Evolutionary conservation across 2,888 invertebrate species (phyloP).

Genomic region (Lamellibrachia satsuma): DNA sequence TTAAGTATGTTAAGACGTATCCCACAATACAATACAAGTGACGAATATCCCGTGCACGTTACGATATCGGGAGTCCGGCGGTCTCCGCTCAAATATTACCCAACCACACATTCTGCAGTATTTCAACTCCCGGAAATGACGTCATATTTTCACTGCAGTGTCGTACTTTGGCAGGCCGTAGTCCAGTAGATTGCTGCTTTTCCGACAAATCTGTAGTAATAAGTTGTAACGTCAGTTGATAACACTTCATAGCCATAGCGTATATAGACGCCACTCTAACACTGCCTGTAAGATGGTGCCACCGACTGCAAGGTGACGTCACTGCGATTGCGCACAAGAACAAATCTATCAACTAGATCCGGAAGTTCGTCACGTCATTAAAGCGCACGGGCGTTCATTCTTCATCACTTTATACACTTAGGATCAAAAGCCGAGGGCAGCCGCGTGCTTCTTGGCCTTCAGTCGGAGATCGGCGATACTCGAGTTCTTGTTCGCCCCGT

Average conservation of each 20-base stretch:
- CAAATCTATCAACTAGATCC: not conserved
- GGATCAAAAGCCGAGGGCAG: slow-evolving; percentile 74
- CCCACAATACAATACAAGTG: not conserved
- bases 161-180: not conserved
- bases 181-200: not conserved
- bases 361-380: not conserved
- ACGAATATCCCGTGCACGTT: not conserved
- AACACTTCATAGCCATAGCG: not conserved
- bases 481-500: slow-evolving; percentile 70
- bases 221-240: not conserved
- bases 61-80: not conserved
- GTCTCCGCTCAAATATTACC: too few species aligned
- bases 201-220: not conserved
- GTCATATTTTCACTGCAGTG: not conserved
- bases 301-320: not conserved
- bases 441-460: slow-evolving; percentile 92
- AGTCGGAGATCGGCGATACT: slow-evolving; percentile 93
- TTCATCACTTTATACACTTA: slow-evolving; percentile 20
- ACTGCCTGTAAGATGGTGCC: not conserved
- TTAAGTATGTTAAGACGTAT: not conserved
- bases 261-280: not conserved
- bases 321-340: not conserved
- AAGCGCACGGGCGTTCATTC: not conserved
- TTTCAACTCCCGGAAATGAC: not conserved
- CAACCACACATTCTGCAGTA: not conserved